phyloP scores from a whole-genome alignment of 1,140 invertebrate genomes.

The Thaumetopoea pityocampa region DNA sequence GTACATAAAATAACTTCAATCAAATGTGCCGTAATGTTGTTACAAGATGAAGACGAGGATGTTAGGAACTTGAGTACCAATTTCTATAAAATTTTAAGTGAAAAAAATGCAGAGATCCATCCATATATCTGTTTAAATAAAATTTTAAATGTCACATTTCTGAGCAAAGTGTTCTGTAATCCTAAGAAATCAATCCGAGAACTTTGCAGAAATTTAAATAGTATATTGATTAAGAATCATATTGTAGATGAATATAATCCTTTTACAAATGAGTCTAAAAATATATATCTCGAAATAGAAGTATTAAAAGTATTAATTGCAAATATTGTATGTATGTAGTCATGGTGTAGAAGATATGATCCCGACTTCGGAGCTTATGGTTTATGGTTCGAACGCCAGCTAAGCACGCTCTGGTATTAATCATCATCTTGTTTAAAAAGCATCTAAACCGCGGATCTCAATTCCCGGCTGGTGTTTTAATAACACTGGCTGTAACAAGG shows the following conservation, averaged over 20 bases:
- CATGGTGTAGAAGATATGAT: no score
- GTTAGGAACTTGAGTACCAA: constrained; percentile 49
- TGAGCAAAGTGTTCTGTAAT: constrained; percentile 31
- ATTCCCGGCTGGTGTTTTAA: no score
- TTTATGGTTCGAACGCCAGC: no score
- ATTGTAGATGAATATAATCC: constrained; percentile 52
- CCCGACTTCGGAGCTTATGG: no score
- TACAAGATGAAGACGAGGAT: constrained; percentile 70
- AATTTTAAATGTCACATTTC: constrained; percentile 45
- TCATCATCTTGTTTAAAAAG: no score
- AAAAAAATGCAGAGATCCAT: constrained; percentile 29
- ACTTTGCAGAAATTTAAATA: constrained; percentile 34
- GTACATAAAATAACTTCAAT: constrained; percentile 47
- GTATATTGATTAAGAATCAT: constrained; percentile 17
- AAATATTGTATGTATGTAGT: constrained; percentile 25
- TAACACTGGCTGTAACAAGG: no score
- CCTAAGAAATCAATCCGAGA: constrained; percentile 24
- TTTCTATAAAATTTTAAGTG: constrained; percentile 38
- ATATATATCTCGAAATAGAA: constrained; percentile 59
- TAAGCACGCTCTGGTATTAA: no score
- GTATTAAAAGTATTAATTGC: constrained; percentile 35
- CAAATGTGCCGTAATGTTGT: constrained; percentile 47
- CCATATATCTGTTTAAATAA: constrained; percentile 51
- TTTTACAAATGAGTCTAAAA: constrained; percentile 59
- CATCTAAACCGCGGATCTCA: no score